Evolutionary conservation across 1,140 invertebrate genomes (phyloP).

Genomic region (Andrena cerasifolii): DNA sequence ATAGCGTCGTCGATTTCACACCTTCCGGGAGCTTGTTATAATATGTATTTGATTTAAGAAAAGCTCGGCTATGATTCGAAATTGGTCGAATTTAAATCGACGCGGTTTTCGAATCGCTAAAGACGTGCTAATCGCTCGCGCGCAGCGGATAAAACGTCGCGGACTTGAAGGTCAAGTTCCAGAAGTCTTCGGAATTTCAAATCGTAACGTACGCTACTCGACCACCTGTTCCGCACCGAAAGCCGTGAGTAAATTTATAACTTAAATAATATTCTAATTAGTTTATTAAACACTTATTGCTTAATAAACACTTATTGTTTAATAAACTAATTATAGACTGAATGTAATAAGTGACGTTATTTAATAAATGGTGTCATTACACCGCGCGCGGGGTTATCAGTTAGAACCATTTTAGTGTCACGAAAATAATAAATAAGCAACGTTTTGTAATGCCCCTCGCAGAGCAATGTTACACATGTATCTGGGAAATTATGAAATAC

Average conservation of each 20-base stretch:
- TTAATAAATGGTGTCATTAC: too few species aligned
- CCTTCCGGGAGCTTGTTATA: too few species aligned
- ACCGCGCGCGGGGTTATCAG: constrained; percentile 32
- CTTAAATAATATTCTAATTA: not conserved
- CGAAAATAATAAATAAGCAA: not conserved
- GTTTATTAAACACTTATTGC: not conserved
- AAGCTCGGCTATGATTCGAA: constrained; percentile 29
- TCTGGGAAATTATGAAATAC: not conserved
- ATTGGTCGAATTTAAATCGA: constrained; percentile 54
- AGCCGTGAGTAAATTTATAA: constrained; percentile 48
- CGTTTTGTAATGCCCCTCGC: not conserved
- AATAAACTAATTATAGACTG: too few species aligned
- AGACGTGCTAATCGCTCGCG: constrained; percentile 20
- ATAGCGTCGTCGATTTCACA: not conserved
- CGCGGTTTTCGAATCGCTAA: constrained; percentile 56
- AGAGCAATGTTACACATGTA: not conserved
- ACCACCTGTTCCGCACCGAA: constrained; percentile 17
- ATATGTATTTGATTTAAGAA: constrained; percentile 2
- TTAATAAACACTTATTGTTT: constrained; percentile 21
- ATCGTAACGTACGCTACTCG: constrained; percentile 32
- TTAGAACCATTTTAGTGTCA: constrained; percentile 24
- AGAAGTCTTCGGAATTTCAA: not conserved
- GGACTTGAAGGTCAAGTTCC: not conserved
- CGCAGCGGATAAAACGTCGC: constrained; percentile 21
- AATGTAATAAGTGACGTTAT: too few species aligned